These are phyloP conservation scores for Otolemur garnettii DNA, from an alignment of 2,113 vertebrate genomes.

Conservation along the genomic window DNA sequence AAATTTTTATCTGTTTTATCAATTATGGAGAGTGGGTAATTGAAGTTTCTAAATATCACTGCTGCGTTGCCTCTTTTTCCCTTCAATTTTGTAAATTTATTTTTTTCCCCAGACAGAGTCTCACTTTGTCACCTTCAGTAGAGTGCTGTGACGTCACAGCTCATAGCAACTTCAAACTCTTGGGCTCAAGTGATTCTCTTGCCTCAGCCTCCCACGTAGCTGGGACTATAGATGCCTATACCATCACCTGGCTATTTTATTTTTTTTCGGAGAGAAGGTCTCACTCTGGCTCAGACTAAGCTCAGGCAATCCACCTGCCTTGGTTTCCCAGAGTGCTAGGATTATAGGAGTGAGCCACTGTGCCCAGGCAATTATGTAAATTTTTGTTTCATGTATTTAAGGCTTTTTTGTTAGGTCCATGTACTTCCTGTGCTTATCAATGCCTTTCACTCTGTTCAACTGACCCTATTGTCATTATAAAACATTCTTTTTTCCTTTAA, in stretches of 20 bases:
- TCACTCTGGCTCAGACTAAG: too few species aligned
- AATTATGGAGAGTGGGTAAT: background rate
- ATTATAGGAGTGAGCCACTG: too few species aligned
- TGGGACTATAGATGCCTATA: too few species aligned
- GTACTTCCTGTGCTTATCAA: background rate
- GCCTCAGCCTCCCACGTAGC: too few species aligned
- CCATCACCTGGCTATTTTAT: too few species aligned
- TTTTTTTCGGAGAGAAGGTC: too few species aligned
- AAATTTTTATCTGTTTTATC: background rate
- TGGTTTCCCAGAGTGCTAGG: too few species aligned
- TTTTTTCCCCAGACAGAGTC: background rate
- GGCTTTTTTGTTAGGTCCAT: background rate
- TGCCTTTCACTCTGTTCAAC: background rate
- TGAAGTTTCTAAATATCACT: background rate
- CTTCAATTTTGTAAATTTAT: background rate
- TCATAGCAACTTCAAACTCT: too few species aligned
- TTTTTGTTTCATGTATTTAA: background rate
- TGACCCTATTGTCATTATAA: background rate
- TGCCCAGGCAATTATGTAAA: background rate
- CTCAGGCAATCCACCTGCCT: too few species aligned
- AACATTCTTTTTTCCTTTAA: background rate
- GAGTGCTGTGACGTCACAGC: too few species aligned
- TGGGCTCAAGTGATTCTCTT: too few species aligned
- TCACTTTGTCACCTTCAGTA: too few species aligned
- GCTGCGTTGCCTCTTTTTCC: background rate